Percentiles rank a stretch among this genome's conserved stretches.
phyloP scores from a whole-genome alignment of 1,140 invertebrate species.

The Trissolcus basalis region DNA sequence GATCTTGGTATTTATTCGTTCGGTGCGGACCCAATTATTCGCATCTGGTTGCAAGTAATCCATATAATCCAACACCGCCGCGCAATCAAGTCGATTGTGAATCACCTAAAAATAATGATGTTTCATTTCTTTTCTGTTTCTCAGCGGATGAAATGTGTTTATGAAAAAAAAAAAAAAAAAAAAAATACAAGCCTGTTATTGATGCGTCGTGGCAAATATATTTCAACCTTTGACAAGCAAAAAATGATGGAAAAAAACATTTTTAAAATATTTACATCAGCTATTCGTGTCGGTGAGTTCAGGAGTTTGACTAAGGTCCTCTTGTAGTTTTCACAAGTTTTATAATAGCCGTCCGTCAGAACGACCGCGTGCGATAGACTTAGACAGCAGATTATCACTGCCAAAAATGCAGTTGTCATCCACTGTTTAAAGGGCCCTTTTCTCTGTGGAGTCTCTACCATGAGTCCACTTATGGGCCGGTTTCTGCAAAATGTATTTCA shows the following conservation, averaged over 20 bases:
- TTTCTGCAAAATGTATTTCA: conserved; percentile 68
- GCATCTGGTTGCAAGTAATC: conserved; percentile 82
- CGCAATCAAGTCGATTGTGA: conserved; percentile 80
- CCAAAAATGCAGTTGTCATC: conserved; percentile 78
- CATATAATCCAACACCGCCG: conserved; percentile 84
- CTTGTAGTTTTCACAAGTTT: conserved; percentile 81
- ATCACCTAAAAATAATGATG: conserved; percentile 75
- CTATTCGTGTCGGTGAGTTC: conserved; percentile 68
- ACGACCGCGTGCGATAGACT: conserved; percentile 79
- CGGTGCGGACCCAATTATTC: conserved; percentile 77
- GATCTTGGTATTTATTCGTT: conserved; percentile 80
- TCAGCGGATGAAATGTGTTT: no score
- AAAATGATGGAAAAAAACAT: neutral
- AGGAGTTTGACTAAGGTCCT: conserved; percentile 76
- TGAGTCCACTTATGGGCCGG: conserved; percentile 75
- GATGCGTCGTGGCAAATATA: no score
- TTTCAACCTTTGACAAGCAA: no score
- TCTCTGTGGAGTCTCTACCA: conserved; percentile 77
- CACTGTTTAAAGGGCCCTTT: conserved; percentile 78
- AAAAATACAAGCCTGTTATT: no score
- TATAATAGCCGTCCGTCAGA: conserved; percentile 81
- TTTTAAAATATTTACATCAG: conserved; percentile 59
- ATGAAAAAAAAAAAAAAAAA: no score
- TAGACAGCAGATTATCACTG: conserved; percentile 78
- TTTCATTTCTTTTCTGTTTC: neutral